Evolutionary conservation across 64 coral and sea anemone genomes (phyloP), one percentile per base, ranked within the genome.

Genomic region (Astreopora myriophthalma): DNA sequence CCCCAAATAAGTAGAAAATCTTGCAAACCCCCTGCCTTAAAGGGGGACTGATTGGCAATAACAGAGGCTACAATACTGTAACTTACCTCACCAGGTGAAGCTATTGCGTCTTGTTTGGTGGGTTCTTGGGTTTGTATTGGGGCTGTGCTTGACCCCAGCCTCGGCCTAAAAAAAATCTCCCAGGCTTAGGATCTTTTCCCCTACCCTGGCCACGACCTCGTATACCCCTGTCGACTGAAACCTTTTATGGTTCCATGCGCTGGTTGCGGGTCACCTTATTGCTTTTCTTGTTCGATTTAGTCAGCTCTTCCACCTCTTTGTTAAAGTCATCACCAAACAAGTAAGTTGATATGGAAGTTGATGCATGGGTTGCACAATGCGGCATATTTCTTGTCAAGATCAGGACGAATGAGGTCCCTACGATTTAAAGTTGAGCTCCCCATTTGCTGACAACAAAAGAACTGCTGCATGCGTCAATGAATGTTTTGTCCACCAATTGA

Each of bases 101-200:
- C 76, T 91, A 91, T 30, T 84, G 89, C 19, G 28, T 74, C 80
- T 85, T 92, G 69, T 38, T 74, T 42, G 40, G 6, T 4, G 64
- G 30, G 48, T 32, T 85, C 44, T 58, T 85, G 76, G 44, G 65
- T 61, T 75, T 74, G 2, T 48, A 51, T 6, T 31, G 80, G 52
- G 67, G 42, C 46, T 70, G 48, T 22, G 90, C 60, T 34, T 83
- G 75, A 25, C 66, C 63, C 67, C 63, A 62, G 89, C 75, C 84
- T 73, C 49, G 35, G 3, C 85, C 74, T 94, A 83, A 94, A 89
- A 94, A 88, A 94, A 85, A 68, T 39, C 11, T 72, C 14, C 23
- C n/a, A 3, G 51, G 74, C 2, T 16, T 34, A 57, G 51, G 9
- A 57, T 57, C 39, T 42, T 8, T 42, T 42, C 39, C 39, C 39